Base-by-base conservation (phyloP, 2,888 invertebrate genomes). In the Diarsia brunnea region DNA sequence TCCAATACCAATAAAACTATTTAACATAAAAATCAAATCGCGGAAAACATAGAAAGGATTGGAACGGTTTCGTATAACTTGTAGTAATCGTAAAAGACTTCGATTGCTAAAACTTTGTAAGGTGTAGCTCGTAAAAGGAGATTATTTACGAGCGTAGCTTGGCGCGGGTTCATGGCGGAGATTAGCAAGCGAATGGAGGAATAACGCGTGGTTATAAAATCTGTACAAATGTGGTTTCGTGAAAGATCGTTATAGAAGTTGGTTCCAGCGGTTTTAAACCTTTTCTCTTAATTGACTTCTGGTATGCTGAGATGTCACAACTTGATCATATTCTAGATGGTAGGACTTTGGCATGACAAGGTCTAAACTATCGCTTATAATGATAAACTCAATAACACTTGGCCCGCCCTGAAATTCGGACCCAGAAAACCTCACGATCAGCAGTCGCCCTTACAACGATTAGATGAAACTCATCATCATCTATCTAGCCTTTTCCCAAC, bases 81-180 rank as follows among this genome's bases (percentile, higher is more conserved):
- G 86, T 87, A 87, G 90, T 90, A 89, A 90, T 92, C 93, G 90
- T 94, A 92, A 94, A 94, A 90, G 90, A 85, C 87, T 89, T 89
- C 92, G 90, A 92, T 93, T 91, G 90, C 85, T 85, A 85, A 90
- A 92, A 94, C 92, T 94, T 93, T 92, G 92, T 92, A 92, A 89
- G 89, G 89, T 88, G 83, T 73, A 77, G 86, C 81, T 90, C 91
- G 89, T 93, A 92, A 93, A 93, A 85, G 78, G 78, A 80, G 84
- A 85, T 90, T 90, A 92, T 92, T 92, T 92, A 93, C 90, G 91
- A 90, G 69, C 82, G 69, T 71, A 78, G 82, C 79, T 84, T 75
- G 79, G 71, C 65, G 11, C 53, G 31, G 45, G 47, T 60, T 77
- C 60, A 47, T n/a, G 63, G 27, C 69, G 60, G 7, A 69, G 85